phyloP scores from a whole-genome alignment of 2,888 invertebrate genomes.

The Apotomis capreana region DNA sequence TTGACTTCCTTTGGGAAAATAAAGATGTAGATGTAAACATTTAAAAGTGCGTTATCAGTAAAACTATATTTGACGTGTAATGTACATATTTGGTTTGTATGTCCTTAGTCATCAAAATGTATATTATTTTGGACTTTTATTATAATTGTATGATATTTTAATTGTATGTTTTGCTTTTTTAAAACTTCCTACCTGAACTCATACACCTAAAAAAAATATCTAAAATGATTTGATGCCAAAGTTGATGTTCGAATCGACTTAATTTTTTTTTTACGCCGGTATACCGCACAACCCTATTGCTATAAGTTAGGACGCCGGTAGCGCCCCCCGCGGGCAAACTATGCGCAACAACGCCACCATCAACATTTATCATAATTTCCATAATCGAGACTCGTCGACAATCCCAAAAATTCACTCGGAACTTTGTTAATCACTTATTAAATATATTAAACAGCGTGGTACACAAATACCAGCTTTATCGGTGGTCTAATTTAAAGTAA shows the following conservation, averaged over 20 bases:
- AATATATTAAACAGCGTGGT: constrained; percentile 29
- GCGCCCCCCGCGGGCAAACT: constrained; percentile 75
- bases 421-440: constrained; percentile 29
- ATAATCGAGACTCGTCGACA: constrained; percentile 54
- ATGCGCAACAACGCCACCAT: constrained; percentile 74
- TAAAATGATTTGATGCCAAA: no score
- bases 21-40: constrained; percentile 17
- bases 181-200: no score
- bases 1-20: constrained; percentile 23
- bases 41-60: constrained; percentile 41
- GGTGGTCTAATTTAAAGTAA: background rate
- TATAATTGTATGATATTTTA: no score
- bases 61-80: constrained; percentile 54
- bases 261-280: background rate
- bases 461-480: background rate
- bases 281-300: constrained; percentile 38
- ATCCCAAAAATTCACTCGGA: constrained; percentile 46
- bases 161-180: no score
- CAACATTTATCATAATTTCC: constrained; percentile 63
- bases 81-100: no score
- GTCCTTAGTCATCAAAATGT: no score
- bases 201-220: no score
- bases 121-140: no score
- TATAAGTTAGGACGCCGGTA: constrained; percentile 59
- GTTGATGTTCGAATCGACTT: no score